Percentiles rank a stretch among this genome's conserved stretches.
phyloP scores from a whole-genome alignment of 2,888 invertebrate genomes.

The Criorhina ranunculi region DNA sequence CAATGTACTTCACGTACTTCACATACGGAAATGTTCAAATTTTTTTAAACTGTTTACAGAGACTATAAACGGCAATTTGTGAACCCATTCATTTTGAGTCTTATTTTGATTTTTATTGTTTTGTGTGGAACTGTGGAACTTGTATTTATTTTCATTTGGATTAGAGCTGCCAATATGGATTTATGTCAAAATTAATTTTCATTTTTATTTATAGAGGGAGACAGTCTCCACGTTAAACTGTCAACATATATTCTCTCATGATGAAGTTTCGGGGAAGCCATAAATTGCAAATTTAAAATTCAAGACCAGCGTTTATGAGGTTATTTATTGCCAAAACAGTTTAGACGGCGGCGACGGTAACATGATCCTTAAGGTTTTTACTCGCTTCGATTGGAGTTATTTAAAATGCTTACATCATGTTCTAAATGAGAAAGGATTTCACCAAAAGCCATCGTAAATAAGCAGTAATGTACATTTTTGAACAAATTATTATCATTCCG shows the following conservation, averaged over 20 bases:
- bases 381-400: constrained; percentile 5
- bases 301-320: constrained; percentile 23
- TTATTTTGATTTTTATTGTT: constrained; percentile 12
- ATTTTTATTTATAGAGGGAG: constrained; percentile 9
- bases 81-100: background rate
- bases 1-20: background rate
- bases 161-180: constrained; percentile 22
- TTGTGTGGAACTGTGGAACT: background rate
- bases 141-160: constrained; percentile 30
- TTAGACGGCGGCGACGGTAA: background rate
- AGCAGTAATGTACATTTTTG: too few relatives aligned
- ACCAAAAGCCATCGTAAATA: too few relatives aligned
- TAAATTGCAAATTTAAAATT: constrained; percentile 24
- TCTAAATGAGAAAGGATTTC: too few relatives aligned
- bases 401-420: background rate
- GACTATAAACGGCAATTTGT: constrained; percentile 2
- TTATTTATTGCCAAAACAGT: constrained; percentile 7
- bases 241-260: constrained; percentile 15
- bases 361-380: constrained; percentile 19
- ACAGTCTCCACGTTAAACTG: background rate
- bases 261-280: background rate
- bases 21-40: constrained; percentile 4
- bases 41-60: background rate
- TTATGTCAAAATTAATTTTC: constrained; percentile 15
- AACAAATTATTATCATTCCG: too few relatives aligned